Conservation (phyloP, 30 jellyfish, hydroid and myxozoan genomes). For the Aurelia sp. region DNA sequence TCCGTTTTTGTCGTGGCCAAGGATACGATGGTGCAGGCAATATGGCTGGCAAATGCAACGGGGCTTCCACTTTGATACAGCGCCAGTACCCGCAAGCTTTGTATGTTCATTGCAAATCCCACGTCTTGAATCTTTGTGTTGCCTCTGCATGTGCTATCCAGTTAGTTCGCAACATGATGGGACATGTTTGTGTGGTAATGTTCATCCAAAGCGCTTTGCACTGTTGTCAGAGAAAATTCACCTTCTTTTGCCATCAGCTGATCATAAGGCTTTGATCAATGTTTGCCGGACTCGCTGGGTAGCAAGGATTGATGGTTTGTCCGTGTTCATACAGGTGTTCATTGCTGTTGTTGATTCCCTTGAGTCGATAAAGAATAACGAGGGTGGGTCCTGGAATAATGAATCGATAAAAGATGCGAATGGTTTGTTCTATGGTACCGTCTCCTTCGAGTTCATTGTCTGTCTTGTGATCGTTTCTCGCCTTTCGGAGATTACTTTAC, state of each 20-base stretch:
- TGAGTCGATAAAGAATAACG: constrained; percentile 13
- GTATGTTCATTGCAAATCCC: constrained; percentile 67
- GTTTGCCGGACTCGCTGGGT: constrained; percentile 65
- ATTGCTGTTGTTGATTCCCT: constrained; percentile 23
- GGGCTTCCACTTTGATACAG: constrained; percentile 48
- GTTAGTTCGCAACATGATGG: constrained; percentile 67
- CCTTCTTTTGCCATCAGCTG: constrained; percentile 5
- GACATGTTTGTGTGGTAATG: constrained; percentile 20
- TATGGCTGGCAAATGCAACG: constrained; percentile 75
- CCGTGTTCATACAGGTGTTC: constrained; percentile 13
- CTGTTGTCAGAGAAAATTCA: neutral
- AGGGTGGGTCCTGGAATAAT: constrained; percentile 28
- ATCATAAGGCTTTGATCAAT: constrained; percentile 22
- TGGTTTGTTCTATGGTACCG: constrained; percentile 14
- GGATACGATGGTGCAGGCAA: constrained; percentile 89
- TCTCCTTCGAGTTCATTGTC: constrained; percentile 31
- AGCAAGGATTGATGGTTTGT: constrained; percentile 56
- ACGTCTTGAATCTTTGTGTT: constrained; percentile 71
- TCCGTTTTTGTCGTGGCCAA: constrained; percentile 70
- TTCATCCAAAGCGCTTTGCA: constrained; percentile 13
- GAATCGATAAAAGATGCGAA: constrained; percentile 7
- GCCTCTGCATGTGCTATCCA: constrained; percentile 52
- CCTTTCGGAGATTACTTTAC: constrained; percentile 19
- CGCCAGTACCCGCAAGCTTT: constrained; percentile 46
- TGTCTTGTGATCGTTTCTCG: constrained; percentile 43